Percentiles rank a stretch among this genome's conserved stretches.
Conservation (phyloP, 2,888 invertebrate genomes). For the Platerodrilus igneus region DNA sequence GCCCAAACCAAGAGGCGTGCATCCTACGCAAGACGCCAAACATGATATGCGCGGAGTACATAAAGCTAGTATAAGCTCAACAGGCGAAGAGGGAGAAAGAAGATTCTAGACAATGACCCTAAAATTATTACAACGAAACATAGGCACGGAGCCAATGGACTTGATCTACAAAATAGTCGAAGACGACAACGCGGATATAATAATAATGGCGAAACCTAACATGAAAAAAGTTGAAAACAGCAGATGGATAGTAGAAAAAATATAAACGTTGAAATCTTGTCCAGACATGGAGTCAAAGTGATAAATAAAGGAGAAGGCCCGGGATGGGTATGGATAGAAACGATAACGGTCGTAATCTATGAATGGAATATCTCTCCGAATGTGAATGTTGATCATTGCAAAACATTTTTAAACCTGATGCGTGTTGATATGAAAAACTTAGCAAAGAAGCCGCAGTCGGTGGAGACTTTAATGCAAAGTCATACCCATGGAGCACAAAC, state of each 20-base stretch:
- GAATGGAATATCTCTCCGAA: not conserved
- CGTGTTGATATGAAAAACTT: not conserved
- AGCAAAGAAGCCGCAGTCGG: not conserved
- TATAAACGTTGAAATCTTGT: no score
- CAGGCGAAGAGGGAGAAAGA: not conserved
- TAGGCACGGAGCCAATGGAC: not conserved
- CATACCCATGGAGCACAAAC: not conserved
- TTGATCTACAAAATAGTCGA: not conserved
- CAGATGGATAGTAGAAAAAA: not conserved
- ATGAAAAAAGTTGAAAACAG: not conserved
- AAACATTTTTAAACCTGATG: not conserved
- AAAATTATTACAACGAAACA: not conserved
- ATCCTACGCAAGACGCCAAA: not conserved
- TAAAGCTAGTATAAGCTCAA: not conserved
- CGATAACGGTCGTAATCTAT: not conserved
- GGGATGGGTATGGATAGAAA: not conserved
- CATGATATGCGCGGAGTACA: not conserved
- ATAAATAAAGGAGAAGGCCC: not conserved
- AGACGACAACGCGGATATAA: not conserved
- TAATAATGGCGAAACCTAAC: not conserved
- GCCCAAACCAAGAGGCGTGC: not conserved
- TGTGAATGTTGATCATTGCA: not conserved
- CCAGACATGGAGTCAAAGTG: no score
- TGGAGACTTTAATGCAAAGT: no score
- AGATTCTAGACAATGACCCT: not conserved